Percentiles rank a stretch among this genome's conserved stretches.
These are phyloP conservation scores for Gymnocheta viridis DNA, from an alignment of 2,888 invertebrate species.

Conservation along the genomic window DNA sequence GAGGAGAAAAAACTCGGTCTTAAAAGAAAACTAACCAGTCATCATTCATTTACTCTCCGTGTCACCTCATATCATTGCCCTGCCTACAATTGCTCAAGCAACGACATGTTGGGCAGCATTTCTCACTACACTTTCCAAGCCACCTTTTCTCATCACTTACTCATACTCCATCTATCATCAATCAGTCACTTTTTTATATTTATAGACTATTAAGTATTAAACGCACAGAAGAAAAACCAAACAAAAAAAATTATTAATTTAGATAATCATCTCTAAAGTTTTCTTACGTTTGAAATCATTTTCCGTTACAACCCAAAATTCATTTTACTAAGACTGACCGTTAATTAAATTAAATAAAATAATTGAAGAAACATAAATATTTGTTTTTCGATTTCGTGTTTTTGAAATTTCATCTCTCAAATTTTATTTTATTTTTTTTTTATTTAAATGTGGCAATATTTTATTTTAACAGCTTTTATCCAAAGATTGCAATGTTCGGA, in stretches of 20 bases:
- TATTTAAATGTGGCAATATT: conserved; percentile 69
- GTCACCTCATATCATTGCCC: neutral
- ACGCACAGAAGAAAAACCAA: conserved; percentile 3
- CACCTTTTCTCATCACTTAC: neutral
- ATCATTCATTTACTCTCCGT: neutral
- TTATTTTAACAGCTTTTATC: conserved; percentile 71
- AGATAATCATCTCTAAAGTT: neutral
- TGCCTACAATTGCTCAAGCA: neutral
- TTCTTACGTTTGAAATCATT: neutral
- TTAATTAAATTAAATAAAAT: conserved; percentile 18
- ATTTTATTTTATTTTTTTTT: conserved; percentile 11
- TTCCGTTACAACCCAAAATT: conserved; percentile 1
- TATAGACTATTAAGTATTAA: conserved; percentile 49
- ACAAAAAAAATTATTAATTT: conserved; percentile 1
- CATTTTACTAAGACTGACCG: conserved; percentile 67
- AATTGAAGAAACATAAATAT: neutral
- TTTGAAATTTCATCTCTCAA: neutral
- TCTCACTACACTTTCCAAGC: conserved; percentile 44
- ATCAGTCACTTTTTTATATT: conserved; percentile 2
- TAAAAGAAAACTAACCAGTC: neutral
- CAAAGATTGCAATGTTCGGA: conserved; percentile 71
- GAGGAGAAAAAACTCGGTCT: neutral
- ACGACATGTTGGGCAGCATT: conserved; percentile 54
- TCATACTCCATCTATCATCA: neutral
- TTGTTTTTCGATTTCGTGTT: neutral